Evolutionary conservation across 2,797 vertebrate species (phyloP).

Genomic region (Cheirogaleus major): DNA sequence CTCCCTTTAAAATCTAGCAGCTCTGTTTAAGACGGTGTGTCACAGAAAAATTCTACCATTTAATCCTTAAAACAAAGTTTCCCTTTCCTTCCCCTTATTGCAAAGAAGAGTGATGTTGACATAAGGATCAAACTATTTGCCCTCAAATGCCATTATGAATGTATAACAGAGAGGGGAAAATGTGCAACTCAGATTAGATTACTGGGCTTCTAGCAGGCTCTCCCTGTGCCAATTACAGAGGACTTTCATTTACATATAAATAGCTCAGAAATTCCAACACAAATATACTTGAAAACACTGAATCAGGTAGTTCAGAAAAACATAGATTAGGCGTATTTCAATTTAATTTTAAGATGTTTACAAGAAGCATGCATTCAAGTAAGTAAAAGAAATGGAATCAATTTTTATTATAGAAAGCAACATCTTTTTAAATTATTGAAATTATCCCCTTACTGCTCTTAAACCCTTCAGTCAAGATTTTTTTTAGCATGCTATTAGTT

Average conservation of each 20-base stretch:
- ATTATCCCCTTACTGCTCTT: slow-evolving; percentile 48
- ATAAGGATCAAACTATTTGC: slow-evolving; percentile 77
- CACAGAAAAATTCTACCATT: slow-evolving; percentile 74
- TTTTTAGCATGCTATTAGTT: not conserved
- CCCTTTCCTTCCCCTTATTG: slow-evolving; percentile 68
- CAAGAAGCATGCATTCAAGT: slow-evolving; percentile 60
- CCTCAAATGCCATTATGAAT: slow-evolving; percentile 77
- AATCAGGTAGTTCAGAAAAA: slow-evolving; percentile 78
- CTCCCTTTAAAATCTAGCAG: slow-evolving; percentile 68
- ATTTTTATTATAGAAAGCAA: slow-evolving; percentile 63
- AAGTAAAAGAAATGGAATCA: slow-evolving; percentile 62
- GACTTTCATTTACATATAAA: slow-evolving; percentile 86
- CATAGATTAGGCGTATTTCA: slow-evolving; percentile 67
- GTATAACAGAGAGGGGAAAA: slow-evolving; percentile 69
- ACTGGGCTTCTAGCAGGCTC: slow-evolving; percentile 69
- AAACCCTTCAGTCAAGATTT: slow-evolving; percentile 32
- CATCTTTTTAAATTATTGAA: slow-evolving; percentile 59
- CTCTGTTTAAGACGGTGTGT: slow-evolving; percentile 36
- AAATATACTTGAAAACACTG: slow-evolving; percentile 75
- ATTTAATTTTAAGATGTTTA: slow-evolving; percentile 80
- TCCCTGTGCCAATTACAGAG: slow-evolving; percentile 79
- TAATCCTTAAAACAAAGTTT: slow-evolving; percentile 81
- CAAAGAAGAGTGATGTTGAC: slow-evolving; percentile 77
- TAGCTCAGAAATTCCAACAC: slow-evolving; percentile 81
- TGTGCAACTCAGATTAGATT: slow-evolving; percentile 77